These are phyloP conservation scores for Micromys minutus DNA, from an alignment of 2,113 vertebrate species.

Conservation along the genomic window DNA sequence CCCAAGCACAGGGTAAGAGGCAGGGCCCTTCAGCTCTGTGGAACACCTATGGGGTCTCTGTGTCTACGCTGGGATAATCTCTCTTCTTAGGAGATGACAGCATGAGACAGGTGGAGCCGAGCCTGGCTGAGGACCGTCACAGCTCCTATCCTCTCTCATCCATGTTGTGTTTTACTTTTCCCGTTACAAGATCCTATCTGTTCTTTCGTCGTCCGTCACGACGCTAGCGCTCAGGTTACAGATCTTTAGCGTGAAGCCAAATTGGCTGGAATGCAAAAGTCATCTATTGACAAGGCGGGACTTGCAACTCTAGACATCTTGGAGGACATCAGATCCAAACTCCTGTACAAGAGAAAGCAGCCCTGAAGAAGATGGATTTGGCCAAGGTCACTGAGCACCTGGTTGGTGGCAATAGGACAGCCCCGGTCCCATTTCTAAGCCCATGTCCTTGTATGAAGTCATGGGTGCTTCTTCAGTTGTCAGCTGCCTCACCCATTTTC, in stretches of 20 bases:
- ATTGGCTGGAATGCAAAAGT: background rate
- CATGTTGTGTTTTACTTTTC: background rate
- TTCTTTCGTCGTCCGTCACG: background rate
- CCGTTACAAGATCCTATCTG: background rate
- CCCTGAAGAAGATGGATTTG: background rate
- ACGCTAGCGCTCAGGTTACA: background rate
- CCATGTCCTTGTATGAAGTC: background rate
- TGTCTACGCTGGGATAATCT: background rate
- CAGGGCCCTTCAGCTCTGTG: too few species aligned
- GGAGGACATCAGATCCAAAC: background rate
- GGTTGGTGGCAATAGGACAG: background rate
- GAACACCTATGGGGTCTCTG: accelerated
- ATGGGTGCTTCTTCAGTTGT: too few species aligned
- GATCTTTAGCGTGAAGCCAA: background rate
- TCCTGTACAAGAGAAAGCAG: background rate
- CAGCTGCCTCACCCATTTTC: background rate
- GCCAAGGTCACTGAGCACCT: background rate
- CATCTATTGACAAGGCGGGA: background rate
- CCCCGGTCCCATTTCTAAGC: background rate
- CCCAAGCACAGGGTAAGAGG: too few species aligned
- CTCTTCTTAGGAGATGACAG: background rate
- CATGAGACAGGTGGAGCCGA: accelerated
- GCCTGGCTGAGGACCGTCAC: background rate
- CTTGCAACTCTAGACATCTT: background rate
- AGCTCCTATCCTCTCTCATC: background rate